Percentiles rank a stretch among this genome's conserved stretches.
Evolutionary conservation across 2,888 invertebrate genomes (phyloP).

Genomic region (Tinea trinotella): DNA sequence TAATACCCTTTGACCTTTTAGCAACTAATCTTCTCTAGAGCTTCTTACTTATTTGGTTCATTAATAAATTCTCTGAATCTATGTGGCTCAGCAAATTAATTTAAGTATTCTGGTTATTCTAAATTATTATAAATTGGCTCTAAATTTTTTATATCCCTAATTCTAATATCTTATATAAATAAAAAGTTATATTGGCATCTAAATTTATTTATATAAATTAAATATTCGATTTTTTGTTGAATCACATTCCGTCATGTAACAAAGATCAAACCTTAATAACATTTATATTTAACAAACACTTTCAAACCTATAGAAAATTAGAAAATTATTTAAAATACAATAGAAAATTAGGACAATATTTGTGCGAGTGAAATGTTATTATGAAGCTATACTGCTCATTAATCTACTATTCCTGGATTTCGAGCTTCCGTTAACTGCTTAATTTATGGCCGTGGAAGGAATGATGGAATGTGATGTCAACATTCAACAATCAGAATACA

Average conservation of each 20-base stretch:
- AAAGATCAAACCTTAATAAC: not conserved
- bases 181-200: not conserved
- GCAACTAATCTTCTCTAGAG: not conserved
- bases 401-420: not conserved
- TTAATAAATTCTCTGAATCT: not conserved
- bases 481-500: slow-evolving; percentile 46
- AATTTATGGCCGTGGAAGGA: no score
- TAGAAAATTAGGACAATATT: not conserved
- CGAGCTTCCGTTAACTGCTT: not conserved
- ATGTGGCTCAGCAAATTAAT: not conserved
- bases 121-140: not conserved
- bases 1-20: not conserved
- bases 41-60: not conserved
- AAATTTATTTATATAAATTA: no score
- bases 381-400: not conserved
- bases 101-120: slow-evolving; percentile 4
- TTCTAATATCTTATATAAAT: no score
- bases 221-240: not conserved
- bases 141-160: not conserved
- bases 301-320: no score
- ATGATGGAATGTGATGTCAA: slow-evolving; percentile 50
- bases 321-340: not conserved
- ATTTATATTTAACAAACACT: no score
- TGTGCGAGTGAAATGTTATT: not conserved
- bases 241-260: not conserved